Base-by-base conservation (phyloP, 2,888 invertebrate species). In the Sphecodes monilicornis region DNA sequence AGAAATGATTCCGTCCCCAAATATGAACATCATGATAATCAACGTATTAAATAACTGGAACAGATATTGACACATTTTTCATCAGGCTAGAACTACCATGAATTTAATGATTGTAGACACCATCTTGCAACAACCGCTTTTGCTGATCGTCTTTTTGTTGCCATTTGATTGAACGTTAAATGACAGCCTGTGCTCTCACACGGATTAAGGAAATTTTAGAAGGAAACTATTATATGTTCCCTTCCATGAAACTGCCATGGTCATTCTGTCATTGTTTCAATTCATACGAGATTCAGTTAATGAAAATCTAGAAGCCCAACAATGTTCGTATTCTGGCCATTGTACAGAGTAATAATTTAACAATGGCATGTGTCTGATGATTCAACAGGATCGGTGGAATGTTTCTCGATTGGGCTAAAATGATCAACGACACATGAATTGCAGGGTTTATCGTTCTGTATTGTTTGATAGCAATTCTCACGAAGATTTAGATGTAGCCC, bases 401-500 rank as follows among this genome's bases (percentile, higher is more conserved):
- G 64, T 54, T 5, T 71, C 41, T 22, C 76, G 29, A 60, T 78
- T 60, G 69, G 29, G 46, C 13, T 76, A 66, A 78, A 80, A 50
- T 74, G 80, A 78, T 84, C 69, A 70, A 41, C 74, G 60, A 77
- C 79, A 41, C 50, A 82, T 80, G 64, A 70, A 73, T 60, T 64
- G 79, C 13, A 5, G 36, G 78, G 69, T 68, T 88, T 86, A 81
- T 78, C 79, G 74, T 57, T 16, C 46, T 73, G 85, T 66, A 72
- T 77, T 60, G 80, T 80, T 68, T 76, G 80, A 76, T 79, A 72
- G 70, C 66, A 72, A 84, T 81, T 86, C 76, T 78, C 84, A 76
- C 80, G 80, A 80, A 76, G 78, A 79, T 85, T 85, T 82, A 81
- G 78, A 79, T 68, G 72, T 75, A 79, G 64, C 77, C 50, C 75